Conservation (phyloP, 2,888 invertebrate genomes). For the Leptopterna dolabrata region DNA sequence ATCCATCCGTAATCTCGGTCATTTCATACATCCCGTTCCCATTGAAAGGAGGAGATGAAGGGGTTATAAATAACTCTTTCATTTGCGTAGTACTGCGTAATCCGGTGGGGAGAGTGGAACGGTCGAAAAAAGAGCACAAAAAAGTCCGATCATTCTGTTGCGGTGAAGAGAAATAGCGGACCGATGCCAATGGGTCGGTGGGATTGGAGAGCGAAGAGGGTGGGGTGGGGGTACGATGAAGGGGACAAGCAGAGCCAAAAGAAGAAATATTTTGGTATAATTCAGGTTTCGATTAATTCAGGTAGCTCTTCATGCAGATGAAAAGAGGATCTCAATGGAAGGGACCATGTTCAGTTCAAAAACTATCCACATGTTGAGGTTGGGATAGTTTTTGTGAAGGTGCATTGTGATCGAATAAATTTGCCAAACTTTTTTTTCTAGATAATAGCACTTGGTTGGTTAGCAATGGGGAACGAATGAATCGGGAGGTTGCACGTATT, state of each 20-base stretch:
- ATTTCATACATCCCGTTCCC: background rate
- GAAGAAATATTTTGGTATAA: background rate
- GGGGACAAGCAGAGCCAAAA: background rate
- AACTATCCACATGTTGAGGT: background rate
- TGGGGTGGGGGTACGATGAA: background rate
- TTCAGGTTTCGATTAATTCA: background rate
- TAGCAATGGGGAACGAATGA: too few relatives aligned
- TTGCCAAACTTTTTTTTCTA: too few relatives aligned
- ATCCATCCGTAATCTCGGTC: constrained; percentile 3
- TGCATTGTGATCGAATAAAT: background rate
- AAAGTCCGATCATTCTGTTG: background rate
- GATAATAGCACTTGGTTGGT: too few relatives aligned
- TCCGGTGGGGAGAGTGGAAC: background rate
- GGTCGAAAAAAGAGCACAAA: background rate
- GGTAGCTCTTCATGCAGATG: background rate
- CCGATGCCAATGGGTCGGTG: background rate
- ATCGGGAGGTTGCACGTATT: too few relatives aligned
- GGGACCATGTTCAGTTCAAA: background rate
- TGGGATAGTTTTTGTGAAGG: background rate
- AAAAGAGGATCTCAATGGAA: background rate
- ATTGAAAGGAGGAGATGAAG: background rate
- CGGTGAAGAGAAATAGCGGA: background rate
- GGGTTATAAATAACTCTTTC: constrained; percentile 11
- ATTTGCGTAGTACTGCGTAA: constrained; percentile 6
- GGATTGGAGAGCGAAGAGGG: background rate